Evolutionary conservation across 92 coral and sea anemone genomes (phyloP).

Genomic region (Pocillopora grandis): DNA sequence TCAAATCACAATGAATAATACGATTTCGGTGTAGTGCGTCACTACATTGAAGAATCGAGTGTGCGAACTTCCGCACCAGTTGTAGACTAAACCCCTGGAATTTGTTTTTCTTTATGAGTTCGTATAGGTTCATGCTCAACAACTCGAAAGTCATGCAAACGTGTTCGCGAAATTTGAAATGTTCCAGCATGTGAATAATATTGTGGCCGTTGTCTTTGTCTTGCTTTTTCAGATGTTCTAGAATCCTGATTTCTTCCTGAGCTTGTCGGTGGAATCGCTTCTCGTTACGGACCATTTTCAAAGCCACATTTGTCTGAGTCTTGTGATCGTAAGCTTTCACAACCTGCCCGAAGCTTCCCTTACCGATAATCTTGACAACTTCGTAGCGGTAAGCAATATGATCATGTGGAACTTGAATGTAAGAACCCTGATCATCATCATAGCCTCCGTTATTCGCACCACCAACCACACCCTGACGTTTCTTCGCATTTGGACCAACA

Average conservation of each 20-base stretch:
- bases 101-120: constrained; percentile 95
- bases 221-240: constrained; percentile 95
- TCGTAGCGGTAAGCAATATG: constrained; percentile 97
- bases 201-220: constrained; percentile 94
- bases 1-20: constrained; percentile 95
- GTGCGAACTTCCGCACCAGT: constrained; percentile 95
- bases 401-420: constrained; percentile 98
- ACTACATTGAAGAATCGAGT: constrained; percentile 94
- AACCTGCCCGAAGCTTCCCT: constrained; percentile 99
- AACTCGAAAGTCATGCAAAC: constrained; percentile 98
- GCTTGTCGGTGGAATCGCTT: constrained; percentile 99
- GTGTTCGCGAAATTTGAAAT: constrained; percentile 93
- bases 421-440: constrained; percentile 99
- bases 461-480: constrained; percentile 99
- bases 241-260: constrained; percentile 92
- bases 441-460: constrained; percentile 97
- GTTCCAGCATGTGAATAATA: constrained; percentile 94
- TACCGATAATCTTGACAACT: constrained; percentile 94
- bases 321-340: constrained; percentile 98
- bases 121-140: constrained; percentile 96
- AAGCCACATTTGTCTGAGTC: constrained; percentile 89
- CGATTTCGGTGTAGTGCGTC: constrained; percentile 92
- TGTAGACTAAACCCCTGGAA: constrained; percentile 97
- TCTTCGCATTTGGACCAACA: constrained; percentile 97
- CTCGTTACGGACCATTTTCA: constrained; percentile 99